These are phyloP conservation scores for Mimas tiliae DNA, from an alignment of 2,888 invertebrate species.

Conservation along the genomic window DNA sequence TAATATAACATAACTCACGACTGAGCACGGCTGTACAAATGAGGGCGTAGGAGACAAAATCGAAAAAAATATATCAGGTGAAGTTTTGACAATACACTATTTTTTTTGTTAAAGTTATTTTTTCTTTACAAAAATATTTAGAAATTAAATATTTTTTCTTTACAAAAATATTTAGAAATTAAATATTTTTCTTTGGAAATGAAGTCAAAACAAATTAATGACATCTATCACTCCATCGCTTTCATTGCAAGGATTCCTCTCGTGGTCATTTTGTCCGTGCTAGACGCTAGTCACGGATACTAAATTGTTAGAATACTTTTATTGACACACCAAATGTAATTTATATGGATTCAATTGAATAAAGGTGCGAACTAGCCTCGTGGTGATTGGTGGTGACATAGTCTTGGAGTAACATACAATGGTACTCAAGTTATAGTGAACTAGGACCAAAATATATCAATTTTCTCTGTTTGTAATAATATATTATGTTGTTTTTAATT, in stretches of 20 bases:
- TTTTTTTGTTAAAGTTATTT: too few relatives aligned
- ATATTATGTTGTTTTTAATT: constrained; percentile 77
- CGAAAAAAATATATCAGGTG: background rate
- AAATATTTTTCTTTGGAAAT: background rate
- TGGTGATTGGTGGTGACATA: background rate
- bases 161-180: too few relatives aligned
- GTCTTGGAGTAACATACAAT: constrained; percentile 31
- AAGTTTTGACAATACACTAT: constrained; percentile 9
- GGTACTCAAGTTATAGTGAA: constrained; percentile 53
- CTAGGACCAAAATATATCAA: constrained; percentile 77
- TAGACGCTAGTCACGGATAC: constrained; percentile 3
- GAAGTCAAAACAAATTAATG: background rate
- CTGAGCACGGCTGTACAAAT: constrained; percentile 19
- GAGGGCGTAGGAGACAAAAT: constrained; percentile 1
- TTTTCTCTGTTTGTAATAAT: constrained; percentile 67
- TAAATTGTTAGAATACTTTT: background rate
- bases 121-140: too few relatives aligned
- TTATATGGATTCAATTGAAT: background rate
- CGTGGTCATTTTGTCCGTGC: constrained; percentile 12
- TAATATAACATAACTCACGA: constrained; percentile 16
- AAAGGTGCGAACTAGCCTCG: background rate
- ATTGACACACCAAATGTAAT: constrained; percentile 18
- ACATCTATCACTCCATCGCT: constrained; percentile 3
- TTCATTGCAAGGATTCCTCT: constrained; percentile 7
- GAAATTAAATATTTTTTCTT: background rate